phyloP scores from a whole-genome alignment of 2,888 invertebrate genomes.

The Teleiodes luculella region DNA sequence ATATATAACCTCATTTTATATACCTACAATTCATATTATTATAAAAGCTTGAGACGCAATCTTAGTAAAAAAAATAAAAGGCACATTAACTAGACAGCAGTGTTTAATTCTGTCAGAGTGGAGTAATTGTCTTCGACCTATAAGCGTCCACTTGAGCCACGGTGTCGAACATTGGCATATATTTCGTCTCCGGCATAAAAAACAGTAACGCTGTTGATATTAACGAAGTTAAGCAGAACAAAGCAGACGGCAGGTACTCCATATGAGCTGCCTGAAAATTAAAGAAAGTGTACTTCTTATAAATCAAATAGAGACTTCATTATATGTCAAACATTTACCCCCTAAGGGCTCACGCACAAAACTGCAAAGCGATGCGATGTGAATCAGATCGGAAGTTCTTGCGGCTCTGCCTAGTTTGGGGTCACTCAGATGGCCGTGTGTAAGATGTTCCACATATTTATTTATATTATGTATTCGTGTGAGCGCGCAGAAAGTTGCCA shows the following conservation, averaged over 20 bases:
- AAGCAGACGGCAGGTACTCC: constrained; percentile 45
- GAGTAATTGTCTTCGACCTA: too few species aligned
- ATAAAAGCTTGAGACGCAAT: too few species aligned
- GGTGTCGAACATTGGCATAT: constrained; percentile 56
- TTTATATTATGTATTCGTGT: too few species aligned
- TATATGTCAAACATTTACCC: neutral
- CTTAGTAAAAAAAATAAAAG: too few species aligned
- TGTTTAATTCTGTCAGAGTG: neutral
- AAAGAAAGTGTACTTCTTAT: neutral
- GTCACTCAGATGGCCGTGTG: too few species aligned
- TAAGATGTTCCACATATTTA: too few species aligned
- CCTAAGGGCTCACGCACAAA: neutral
- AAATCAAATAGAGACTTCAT: neutral
- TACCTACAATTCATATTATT: too few species aligned
- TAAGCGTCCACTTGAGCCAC: constrained; percentile 52
- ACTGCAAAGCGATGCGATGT: too few species aligned
- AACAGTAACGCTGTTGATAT: constrained; percentile 42
- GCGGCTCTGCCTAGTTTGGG: too few species aligned
- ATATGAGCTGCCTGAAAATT: constrained; percentile 40
- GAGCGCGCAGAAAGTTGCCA: too few species aligned
- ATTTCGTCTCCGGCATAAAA: constrained; percentile 59
- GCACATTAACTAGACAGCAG: neutral
- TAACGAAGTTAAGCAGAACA: constrained; percentile 48
- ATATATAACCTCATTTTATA: too few species aligned
- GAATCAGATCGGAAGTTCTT: too few species aligned